Evolutionary conservation across 2,797 vertebrate species (phyloP).

Genomic region (Dromococcyx pavoninus): DNA sequence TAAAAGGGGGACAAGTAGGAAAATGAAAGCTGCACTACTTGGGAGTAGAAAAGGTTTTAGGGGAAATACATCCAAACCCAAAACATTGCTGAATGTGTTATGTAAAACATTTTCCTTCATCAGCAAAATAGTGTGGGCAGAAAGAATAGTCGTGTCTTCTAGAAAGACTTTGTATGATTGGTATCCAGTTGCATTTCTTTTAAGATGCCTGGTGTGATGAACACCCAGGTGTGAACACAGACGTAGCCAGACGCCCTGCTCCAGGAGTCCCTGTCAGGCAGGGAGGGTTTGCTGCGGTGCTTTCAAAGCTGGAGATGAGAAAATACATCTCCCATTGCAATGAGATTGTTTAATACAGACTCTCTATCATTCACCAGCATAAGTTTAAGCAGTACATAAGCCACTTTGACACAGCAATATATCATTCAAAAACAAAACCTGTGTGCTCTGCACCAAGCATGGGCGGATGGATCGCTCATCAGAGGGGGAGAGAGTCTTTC

Average conservation of each 20-base stretch:
- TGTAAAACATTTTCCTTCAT: background rate
- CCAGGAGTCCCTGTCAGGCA: background rate
- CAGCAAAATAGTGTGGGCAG: background rate
- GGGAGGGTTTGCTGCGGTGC: accelerated
- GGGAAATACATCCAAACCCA: background rate
- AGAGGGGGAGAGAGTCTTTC: slow-evolving; percentile 25
- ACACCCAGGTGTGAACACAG: accelerated
- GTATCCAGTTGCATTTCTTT: accelerated
- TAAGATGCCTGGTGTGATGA: background rate
- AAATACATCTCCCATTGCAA: slow-evolving; percentile 31
- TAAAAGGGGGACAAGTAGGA: background rate
- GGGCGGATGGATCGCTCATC: slow-evolving; percentile 45
- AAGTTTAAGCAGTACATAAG: slow-evolving; percentile 62
- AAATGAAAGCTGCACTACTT: background rate
- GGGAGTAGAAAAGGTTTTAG: background rate
- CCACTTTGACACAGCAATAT: slow-evolving; percentile 52
- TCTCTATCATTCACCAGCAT: slow-evolving; percentile 38
- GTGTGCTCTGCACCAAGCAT: slow-evolving; percentile 22
- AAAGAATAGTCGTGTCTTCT: background rate
- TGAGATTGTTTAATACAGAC: slow-evolving; percentile 42
- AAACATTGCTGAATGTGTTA: background rate
- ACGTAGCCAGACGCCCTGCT: accelerated
- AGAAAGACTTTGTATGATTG: background rate
- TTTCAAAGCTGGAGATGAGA: background rate
- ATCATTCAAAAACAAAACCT: slow-evolving; percentile 64